phyloP scores from a whole-genome alignment of 2,113 vertebrate genomes.

The Erpornis zantholeuca region DNA sequence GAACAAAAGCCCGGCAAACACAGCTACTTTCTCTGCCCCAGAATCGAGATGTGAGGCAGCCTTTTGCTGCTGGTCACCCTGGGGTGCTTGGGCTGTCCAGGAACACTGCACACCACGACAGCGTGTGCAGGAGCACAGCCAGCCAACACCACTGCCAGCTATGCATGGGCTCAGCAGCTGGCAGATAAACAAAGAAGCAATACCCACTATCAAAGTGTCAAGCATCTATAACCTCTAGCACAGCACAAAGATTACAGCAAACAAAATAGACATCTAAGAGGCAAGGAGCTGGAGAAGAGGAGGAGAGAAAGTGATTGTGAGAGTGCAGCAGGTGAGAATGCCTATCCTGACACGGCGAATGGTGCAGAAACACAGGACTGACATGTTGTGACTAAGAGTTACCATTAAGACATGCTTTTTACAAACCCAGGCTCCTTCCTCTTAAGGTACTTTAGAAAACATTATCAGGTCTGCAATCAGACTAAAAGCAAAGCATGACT shows the following conservation, averaged over 20 bases:
- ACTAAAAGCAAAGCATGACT: constrained; percentile 1
- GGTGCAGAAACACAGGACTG: not conserved
- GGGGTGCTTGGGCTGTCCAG: not conserved
- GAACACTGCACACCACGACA: rapidly evolving
- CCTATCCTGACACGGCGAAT: not conserved
- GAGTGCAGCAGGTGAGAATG: not conserved
- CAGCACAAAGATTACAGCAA: constrained; percentile 4
- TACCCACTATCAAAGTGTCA: not conserved
- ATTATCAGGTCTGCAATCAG: constrained; percentile 30
- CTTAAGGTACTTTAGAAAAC: not conserved
- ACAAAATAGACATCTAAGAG: not conserved
- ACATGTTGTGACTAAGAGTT: not conserved
- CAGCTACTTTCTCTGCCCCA: not conserved
- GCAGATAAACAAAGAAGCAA: constrained; percentile 18
- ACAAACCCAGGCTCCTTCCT: not conserved
- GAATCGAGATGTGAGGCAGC: rapidly evolving
- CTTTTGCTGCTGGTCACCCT: not conserved
- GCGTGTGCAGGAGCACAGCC: not conserved
- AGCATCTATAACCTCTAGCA: constrained; percentile 9
- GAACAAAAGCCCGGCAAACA: not conserved
- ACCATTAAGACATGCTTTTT: not conserved
- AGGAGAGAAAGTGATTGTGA: not conserved
- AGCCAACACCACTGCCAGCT: rapidly evolving
- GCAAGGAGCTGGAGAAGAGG: not conserved
- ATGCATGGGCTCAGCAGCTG: not conserved